Percentiles rank a stretch among this genome's conserved stretches.
These are phyloP conservation scores for Parotia lawesii DNA, from an alignment of 2,113 vertebrate genomes.

Conservation along the genomic window DNA sequence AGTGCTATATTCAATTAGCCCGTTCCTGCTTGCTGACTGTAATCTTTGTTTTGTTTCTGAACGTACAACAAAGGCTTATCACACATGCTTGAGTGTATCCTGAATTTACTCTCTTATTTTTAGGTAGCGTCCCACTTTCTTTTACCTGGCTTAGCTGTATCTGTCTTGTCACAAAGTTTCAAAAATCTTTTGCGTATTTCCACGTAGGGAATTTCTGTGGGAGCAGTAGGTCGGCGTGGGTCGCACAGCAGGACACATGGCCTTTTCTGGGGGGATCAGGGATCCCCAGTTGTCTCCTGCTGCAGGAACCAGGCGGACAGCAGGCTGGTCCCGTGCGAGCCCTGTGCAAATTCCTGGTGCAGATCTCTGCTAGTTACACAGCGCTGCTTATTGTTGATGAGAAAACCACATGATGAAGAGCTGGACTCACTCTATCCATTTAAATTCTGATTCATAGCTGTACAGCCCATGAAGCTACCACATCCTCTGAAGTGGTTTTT, in stretches of 20 bases:
- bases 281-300: rapidly evolving
- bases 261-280: no score
- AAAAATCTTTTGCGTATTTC: background rate
- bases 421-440: background rate
- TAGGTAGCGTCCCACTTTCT: background rate
- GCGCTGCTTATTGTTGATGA: background rate
- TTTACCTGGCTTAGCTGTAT: background rate
- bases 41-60: background rate
- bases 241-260: rapidly evolving
- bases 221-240: background rate
- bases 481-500: background rate
- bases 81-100: background rate
- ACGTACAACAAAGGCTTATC: background rate
- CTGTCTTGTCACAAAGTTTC: background rate
- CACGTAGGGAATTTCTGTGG: rapidly evolving
- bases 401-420: background rate
- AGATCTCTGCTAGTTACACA: background rate
- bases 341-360: background rate
- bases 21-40: background rate
- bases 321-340: background rate
- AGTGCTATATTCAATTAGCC: background rate
- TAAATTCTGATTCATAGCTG: conserved; percentile 12
- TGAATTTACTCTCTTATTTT: background rate
- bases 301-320: background rate
- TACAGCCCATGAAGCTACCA: background rate